Conservation (phyloP, 2,888 invertebrate species). For the Tachina fera region DNA sequence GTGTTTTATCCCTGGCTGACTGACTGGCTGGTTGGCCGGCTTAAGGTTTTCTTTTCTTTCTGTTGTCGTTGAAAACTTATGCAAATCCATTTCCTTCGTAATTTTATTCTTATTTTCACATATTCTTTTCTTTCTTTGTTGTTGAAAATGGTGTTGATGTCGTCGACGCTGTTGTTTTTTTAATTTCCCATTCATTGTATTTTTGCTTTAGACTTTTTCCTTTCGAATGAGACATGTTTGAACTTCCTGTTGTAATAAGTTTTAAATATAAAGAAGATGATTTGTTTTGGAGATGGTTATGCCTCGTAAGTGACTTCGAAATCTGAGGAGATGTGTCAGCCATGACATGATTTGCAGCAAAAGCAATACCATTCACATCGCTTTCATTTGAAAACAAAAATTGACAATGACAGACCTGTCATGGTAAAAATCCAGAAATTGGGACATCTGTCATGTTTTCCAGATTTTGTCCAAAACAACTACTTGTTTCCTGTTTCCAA, state of each 20-base stretch:
- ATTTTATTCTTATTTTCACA: slow-evolving; percentile 38
- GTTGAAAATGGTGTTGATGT: slow-evolving; percentile 34
- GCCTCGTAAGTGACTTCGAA: no score
- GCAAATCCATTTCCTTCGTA: slow-evolving; percentile 66
- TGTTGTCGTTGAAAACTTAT: slow-evolving; percentile 65
- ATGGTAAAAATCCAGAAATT: no score
- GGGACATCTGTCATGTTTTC: no score
- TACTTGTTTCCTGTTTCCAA: no score
- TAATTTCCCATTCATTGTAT: slow-evolving; percentile 56
- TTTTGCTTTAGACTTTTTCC: slow-evolving; percentile 49
- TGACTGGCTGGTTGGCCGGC: slow-evolving; percentile 35
- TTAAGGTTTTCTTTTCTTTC: slow-evolving; percentile 48
- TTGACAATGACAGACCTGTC: no score
- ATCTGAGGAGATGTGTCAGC: no score
- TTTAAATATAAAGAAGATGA: slow-evolving; percentile 32
- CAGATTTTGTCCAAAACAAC: no score
- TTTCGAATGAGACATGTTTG: slow-evolving; percentile 58
- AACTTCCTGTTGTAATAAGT: slow-evolving; percentile 50
- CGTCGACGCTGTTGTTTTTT: slow-evolving; percentile 20
- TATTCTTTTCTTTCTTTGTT: slow-evolving; percentile 14
- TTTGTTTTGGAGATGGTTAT: no score
- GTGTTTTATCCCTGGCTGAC: slow-evolving; percentile 16
- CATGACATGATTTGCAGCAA: no score
- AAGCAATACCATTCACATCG: no score
- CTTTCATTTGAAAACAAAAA: no score